phyloP scores from a whole-genome alignment of 2,888 invertebrate species.

The Eupithecia vulgata region DNA sequence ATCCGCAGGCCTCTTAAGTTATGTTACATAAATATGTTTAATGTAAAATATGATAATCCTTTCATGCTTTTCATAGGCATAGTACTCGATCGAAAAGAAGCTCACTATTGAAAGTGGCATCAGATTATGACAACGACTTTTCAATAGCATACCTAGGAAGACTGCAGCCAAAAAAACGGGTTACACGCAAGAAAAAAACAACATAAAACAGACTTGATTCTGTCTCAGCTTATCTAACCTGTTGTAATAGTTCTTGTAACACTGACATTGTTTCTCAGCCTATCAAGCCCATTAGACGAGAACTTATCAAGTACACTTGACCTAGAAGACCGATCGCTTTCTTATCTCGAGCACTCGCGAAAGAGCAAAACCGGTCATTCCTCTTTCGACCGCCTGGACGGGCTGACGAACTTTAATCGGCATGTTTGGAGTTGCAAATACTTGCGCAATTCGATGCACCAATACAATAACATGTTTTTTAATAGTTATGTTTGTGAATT shows the following conservation, averaged over 20 bases:
- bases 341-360: conserved; percentile 28
- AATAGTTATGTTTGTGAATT: conserved; percentile 4
- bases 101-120: background rate
- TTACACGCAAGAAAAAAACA: background rate
- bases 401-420: conserved; percentile 40
- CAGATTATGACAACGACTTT: background rate
- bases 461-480: conserved; percentile 34
- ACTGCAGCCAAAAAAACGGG: background rate
- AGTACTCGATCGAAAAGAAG: background rate
- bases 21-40: background rate
- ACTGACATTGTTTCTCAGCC: background rate
- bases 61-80: too few species aligned
- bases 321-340: conserved; percentile 33
- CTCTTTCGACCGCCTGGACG: conserved; percentile 37
- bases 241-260: background rate
- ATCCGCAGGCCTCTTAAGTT: too few species aligned
- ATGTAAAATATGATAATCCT: background rate
- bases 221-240: background rate
- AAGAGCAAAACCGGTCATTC: conserved; percentile 37
- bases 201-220: too few species aligned
- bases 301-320: conserved; percentile 27
- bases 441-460: conserved; percentile 39
- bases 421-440: conserved; percentile 39
- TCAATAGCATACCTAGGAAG: background rate
- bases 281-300: background rate